Evolutionary conservation across 2,113 vertebrate genomes (phyloP), one percentile per base, ranked within the genome.

Genomic region (Anoura caudifer): DNA sequence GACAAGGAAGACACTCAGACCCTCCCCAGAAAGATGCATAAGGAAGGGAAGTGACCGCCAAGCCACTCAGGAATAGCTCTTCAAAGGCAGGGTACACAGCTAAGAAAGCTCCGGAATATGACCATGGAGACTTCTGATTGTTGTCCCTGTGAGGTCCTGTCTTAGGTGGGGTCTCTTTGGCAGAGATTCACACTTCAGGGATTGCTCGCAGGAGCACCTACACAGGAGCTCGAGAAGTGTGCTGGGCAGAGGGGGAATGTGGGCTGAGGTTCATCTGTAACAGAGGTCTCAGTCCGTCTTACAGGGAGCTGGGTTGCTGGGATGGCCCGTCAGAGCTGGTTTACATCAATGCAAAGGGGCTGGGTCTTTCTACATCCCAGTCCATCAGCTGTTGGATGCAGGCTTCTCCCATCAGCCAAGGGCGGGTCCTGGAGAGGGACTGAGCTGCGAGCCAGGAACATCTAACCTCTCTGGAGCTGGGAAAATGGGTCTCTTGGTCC

Each of bases 221-320:
- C 3, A 3, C 31, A 24, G 26, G 41, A 28, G 20, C 22, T 9
- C 20, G 9, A 20, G 38, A 47, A 50, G 14, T n/a, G 24, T 26
- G 22, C 0, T 17, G 26, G 15, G 69, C 4, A n/a, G 20, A 10
- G 13, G 31, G n/a, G 69, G 63, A 45, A 28, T 0, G 0, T 9
- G 41, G 15, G 14, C 43, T 43, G 33, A 3, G 1, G 19, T 5
- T 9, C 2, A 16, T 3, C 14, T 56, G 16, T 33, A n/a, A 4
- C 19, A 41, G 67, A 81, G 80, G 43, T 41, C 33, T 33, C 43
- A 2, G 7, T 11, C 45, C n/a, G 3, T 67, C 73, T 33, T 24
- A 4, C 2, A 11, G 24, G 41, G 52, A 76, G 15, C 54, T 63
- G 2, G 2, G n/a, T 7, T 14, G 63, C n/a, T 14, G 5, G 47